phyloP scores from a whole-genome alignment of 1,140 invertebrate genomes.

The Ceratosolen solmsi region DNA sequence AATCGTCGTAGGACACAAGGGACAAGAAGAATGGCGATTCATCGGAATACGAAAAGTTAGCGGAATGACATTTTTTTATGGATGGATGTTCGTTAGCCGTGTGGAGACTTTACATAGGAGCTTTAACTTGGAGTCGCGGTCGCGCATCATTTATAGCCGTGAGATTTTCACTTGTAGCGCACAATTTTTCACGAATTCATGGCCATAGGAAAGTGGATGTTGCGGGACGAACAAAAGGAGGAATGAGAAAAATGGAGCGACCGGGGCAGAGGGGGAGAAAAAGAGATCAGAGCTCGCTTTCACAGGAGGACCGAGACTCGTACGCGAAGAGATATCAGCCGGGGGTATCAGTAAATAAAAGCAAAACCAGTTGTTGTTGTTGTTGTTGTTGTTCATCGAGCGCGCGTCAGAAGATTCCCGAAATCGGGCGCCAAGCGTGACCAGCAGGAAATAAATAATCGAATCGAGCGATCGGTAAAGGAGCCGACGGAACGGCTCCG shows the following conservation, averaged over 20 bases:
- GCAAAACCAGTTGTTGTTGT: slow-evolving; percentile 19
- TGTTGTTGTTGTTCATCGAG: background rate
- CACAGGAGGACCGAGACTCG: no score
- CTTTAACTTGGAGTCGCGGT: no score
- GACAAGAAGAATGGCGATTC: no score
- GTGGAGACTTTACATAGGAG: no score
- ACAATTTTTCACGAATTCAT: background rate
- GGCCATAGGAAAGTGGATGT: slow-evolving; percentile 27
- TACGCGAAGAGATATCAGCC: slow-evolving; percentile 8
- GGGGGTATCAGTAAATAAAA: slow-evolving; percentile 41
- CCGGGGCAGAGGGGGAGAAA: background rate
- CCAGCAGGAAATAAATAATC: no score
- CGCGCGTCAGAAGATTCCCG: background rate
- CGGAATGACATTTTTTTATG: no score
- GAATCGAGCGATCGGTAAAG: no score
- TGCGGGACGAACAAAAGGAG: slow-evolving; percentile 1
- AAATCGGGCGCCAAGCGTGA: no score
- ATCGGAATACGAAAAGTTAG: no score
- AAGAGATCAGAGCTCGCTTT: slow-evolving; percentile 43
- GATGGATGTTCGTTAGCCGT: no score
- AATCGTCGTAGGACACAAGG: no score
- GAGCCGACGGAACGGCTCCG: no score
- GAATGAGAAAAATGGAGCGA: background rate
- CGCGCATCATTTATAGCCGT: background rate
- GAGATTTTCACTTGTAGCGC: slow-evolving; percentile 12